Conservation (phyloP, 23 tunicate species). For the Ascidia mentula region DNA sequence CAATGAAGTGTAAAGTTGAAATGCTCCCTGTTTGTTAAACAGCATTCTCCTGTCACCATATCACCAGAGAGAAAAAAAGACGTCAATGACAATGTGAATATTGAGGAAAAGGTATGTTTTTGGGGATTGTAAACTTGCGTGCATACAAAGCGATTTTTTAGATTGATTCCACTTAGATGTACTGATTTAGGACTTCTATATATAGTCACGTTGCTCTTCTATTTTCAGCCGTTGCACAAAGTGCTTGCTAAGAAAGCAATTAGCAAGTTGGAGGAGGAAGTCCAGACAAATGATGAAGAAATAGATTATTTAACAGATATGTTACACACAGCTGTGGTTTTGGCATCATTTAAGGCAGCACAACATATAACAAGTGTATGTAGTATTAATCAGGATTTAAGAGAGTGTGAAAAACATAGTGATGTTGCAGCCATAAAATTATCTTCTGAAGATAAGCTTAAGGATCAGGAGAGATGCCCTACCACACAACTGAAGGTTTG, state of each 20-base stretch:
- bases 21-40: neutral
- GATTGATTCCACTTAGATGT: neutral
- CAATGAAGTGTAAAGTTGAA: too few relatives aligned
- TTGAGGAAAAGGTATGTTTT: neutral
- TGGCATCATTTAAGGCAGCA: conserved; percentile 14
- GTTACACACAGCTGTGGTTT: conserved; percentile 23
- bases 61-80: conserved; percentile 19
- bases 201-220: too few relatives aligned
- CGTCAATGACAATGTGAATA: neutral
- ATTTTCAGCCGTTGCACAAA: neutral
- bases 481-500: too few relatives aligned
- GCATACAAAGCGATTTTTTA: too few relatives aligned
- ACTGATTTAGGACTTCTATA: too few relatives aligned
- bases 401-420: too few relatives aligned
- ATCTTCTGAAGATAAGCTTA: too few relatives aligned
- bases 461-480: too few relatives aligned
- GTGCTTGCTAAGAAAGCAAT: neutral
- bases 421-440: too few relatives aligned
- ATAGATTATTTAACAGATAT: neutral
- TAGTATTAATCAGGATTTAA: neutral
- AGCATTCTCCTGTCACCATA: conserved; percentile 21
- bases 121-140: too few relatives aligned
- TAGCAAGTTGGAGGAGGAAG: neutral
- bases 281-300: neutral
- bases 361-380: neutral